Evolutionary conservation across 53 echinoderm and acorn worm species (phyloP).

Genomic region (Paracentrotus lividus): DNA sequence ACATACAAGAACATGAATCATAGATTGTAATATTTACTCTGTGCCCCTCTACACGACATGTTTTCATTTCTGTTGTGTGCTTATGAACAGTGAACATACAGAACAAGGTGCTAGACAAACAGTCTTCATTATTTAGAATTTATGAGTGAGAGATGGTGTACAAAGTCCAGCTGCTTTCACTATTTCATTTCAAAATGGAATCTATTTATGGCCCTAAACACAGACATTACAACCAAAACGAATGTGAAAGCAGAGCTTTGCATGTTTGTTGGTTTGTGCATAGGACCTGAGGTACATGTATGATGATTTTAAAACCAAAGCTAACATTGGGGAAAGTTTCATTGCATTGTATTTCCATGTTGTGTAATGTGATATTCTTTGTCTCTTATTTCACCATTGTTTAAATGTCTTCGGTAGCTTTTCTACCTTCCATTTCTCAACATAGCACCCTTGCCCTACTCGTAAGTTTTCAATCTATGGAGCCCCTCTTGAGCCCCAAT

Average conservation of each 20-base stretch:
- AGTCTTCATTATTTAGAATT: neutral
- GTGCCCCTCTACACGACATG: neutral
- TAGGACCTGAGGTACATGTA: neutral
- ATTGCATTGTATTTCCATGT: too few species aligned
- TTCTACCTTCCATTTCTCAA: neutral
- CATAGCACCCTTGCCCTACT: neutral
- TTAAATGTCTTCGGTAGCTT: too few species aligned
- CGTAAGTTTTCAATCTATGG: neutral
- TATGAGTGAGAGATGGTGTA: neutral
- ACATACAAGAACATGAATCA: neutral
- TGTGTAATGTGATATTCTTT: too few species aligned
- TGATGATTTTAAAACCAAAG: neutral
- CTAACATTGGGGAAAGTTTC: neutral
- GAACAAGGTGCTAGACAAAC: neutral
- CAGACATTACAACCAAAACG: neutral
- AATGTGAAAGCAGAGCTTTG: neutral
- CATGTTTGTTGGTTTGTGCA: neutral
- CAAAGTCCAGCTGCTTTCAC: neutral
- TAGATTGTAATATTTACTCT: conserved; percentile 11
- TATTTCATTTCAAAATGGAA: neutral
- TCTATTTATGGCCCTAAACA: neutral
- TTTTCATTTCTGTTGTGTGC: conserved; percentile 15
- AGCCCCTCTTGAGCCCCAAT: neutral
- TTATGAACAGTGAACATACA: neutral
- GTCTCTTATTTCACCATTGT: too few species aligned